Evolutionary conservation across 2,797 vertebrate genomes (phyloP), one percentile per base, ranked within the genome.

Genomic region (Lepilemur ruficaudatus): DNA sequence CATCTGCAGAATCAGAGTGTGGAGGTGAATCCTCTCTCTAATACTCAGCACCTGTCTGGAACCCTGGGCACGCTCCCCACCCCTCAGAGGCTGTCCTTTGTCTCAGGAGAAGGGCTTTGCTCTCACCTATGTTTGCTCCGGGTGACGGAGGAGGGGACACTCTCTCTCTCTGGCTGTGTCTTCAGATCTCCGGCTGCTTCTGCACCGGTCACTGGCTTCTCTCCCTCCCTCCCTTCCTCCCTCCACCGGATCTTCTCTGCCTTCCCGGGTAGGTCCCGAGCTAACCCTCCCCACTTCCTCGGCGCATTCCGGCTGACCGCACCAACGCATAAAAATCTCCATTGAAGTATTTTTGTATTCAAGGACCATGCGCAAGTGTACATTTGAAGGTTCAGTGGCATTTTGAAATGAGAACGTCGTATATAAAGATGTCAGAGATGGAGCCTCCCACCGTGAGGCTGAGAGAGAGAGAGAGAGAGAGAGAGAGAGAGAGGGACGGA

Each of bases 361-460:
- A 97, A 96, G 98, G 98, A 99, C 99, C 98, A 98, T 98, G 98
- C 98, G 92, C 98, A 98, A 98, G 98, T 98, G 98, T 98, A 99
- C 99, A 99, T 99, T 99, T 99, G 98, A 99, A 99, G 99, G 98
- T 98, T 99, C 98, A 97, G 98, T 99, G 98, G 98, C 99, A 98
- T 99, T 99, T 99, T 98, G 98, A 99, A 99, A 99, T 98, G 98
- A 98, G 98, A 98, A 97, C 98, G 98, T 99, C 98, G 98, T 99
- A 98, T 99, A 99, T 99, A 99, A 99, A 99, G 99, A 99, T 99
- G 99, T 99, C 99, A 99, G 97, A 97, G 97, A 97, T 96, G 97
- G 97, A 98, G 97, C 98, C 99, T 99, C 99, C 99, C 98, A 99
- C 98, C 72, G 99, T 98, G 99, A 99, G 98, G 98, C 98, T 99